Percentiles rank a stretch among this genome's conserved stretches.
phyloP scores from a whole-genome alignment of 2,113 vertebrate species.

The Panurus biarmicus region DNA sequence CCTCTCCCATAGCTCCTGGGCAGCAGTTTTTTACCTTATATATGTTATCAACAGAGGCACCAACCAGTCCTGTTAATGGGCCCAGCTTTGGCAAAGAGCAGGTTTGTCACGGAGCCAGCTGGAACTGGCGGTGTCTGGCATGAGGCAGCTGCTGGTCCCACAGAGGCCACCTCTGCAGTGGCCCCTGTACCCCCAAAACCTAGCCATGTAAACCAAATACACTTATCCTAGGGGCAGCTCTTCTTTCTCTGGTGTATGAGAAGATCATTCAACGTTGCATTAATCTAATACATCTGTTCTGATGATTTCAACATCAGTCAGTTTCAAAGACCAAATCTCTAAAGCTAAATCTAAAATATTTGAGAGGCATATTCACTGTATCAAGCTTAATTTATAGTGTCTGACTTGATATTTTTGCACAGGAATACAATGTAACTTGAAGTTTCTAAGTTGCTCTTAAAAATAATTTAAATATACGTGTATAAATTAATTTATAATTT shows the following conservation, averaged over 20 bases:
- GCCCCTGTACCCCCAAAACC: accelerated
- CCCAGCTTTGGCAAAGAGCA: neutral
- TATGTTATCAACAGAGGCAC: neutral
- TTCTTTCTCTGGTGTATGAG: neutral
- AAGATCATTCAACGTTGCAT: neutral
- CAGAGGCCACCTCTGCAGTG: neutral
- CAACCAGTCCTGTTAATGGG: neutral
- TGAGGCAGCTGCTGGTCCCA: neutral
- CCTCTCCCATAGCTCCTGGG: neutral
- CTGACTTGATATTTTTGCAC: neutral
- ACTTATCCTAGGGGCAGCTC: neutral
- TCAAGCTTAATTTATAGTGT: neutral
- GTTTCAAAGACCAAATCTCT: neutral
- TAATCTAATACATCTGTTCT: neutral
- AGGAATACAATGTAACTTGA: neutral
- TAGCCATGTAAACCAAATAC: neutral
- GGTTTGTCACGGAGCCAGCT: neutral
- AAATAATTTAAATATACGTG: neutral
- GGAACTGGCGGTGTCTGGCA: neutral
- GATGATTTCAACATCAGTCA: neutral
- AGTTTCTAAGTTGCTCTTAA: neutral
- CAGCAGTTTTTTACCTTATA: neutral
- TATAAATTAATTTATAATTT: neutral
- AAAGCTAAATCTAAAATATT: neutral
- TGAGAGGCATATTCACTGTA: neutral